Evolutionary conservation across 2,888 invertebrate genomes (phyloP).

Genomic region (Philopedon plagiatum): DNA sequence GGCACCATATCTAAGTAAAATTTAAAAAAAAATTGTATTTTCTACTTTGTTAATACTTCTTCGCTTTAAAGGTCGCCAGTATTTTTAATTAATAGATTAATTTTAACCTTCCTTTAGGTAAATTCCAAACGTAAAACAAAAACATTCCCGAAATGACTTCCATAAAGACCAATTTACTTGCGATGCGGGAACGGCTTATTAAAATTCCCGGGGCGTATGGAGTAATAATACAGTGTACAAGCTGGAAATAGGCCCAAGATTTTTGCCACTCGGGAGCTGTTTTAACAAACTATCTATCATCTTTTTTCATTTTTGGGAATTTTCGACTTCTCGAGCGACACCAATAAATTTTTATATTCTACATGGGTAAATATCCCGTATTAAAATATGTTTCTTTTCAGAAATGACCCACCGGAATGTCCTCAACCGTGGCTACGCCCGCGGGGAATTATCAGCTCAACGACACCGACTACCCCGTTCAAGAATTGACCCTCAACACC

Average conservation of each 20-base stretch:
- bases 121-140: constrained; percentile 1
- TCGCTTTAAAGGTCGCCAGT: not conserved
- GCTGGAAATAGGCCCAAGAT: constrained; percentile 6
- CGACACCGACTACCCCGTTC: constrained; percentile 12
- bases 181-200: constrained; percentile 7
- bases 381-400: constrained; percentile 25
- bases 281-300: constrained; percentile 5
- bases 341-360: too few species aligned
- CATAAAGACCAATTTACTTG: constrained; percentile 11
- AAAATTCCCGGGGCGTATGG: constrained; percentile 7
- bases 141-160: constrained; percentile 7
- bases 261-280: constrained; percentile 8
- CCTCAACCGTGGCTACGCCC: constrained; percentile 24
- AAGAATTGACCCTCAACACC: constrained; percentile 8
- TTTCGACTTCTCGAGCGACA: not conserved
- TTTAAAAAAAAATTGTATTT: too few species aligned
- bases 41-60: too few species aligned
- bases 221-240: constrained; percentile 14
- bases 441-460: constrained; percentile 28
- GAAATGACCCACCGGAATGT: constrained; percentile 48
- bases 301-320: constrained; percentile 20
- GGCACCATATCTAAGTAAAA: too few species aligned
- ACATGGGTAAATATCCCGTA: too few species aligned
- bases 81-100: not conserved
- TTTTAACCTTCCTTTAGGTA: not conserved